Percentiles rank a stretch among this genome's conserved stretches.
Evolutionary conservation across 1,140 invertebrate species (phyloP).

Genomic region (Trypoxylus dichotomus): DNA sequence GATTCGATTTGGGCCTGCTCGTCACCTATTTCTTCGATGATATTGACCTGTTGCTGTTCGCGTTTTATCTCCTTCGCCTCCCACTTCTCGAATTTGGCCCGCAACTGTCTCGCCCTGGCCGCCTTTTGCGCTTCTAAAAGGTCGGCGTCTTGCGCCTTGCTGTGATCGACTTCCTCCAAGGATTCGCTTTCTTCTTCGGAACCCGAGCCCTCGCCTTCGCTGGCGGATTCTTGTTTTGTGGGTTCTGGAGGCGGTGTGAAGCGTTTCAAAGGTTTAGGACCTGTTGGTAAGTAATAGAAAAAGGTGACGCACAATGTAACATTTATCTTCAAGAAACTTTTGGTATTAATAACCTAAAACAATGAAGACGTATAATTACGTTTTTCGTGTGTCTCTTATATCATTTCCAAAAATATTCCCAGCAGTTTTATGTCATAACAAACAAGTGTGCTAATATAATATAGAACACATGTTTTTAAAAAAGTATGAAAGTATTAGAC

Average conservation of each 20-base stretch:
- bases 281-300: slow-evolving; percentile 44
- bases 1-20: slow-evolving; percentile 72
- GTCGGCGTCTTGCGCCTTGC: slow-evolving; percentile 48
- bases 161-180: slow-evolving; percentile 60
- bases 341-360: too few species aligned
- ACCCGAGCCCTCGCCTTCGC: slow-evolving; percentile 53
- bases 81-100: slow-evolving; percentile 91
- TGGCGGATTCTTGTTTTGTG: slow-evolving; percentile 58
- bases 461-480: too few species aligned
- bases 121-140: slow-evolving; percentile 66
- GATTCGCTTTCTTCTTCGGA: slow-evolving; percentile 62
- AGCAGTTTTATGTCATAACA: too few species aligned
- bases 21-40: slow-evolving; percentile 58
- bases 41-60: slow-evolving; percentile 51
- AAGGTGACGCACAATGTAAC: not conserved
- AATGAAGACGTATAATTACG: too few species aligned
- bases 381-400: too few species aligned
- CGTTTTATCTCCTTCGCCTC: slow-evolving; percentile 70
- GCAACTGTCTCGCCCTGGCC: slow-evolving; percentile 81
- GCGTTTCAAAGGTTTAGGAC: slow-evolving; percentile 80
- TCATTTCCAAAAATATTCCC: too few species aligned
- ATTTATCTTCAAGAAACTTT: too few species aligned
- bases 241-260: slow-evolving; percentile 84
- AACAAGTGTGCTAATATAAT: too few species aligned
- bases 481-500: too few species aligned